These are phyloP conservation scores for Drosophila ercepeae DNA, from an alignment of 1,140 invertebrate genomes.

Conservation along the genomic window DNA sequence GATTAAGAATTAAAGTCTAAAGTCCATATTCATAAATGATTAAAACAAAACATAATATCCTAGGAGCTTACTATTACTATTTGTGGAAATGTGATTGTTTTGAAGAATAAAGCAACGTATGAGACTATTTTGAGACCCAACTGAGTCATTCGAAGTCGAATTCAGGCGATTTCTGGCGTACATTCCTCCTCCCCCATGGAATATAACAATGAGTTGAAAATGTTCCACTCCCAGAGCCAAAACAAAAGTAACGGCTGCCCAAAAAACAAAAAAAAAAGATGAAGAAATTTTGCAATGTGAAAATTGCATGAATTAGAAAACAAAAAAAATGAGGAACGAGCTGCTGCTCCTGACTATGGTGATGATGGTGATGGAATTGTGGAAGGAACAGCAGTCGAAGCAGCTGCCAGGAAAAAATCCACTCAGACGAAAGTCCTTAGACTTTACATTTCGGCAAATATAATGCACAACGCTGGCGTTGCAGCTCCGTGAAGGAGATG, in stretches of 20 bases:
- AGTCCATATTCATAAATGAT: not conserved
- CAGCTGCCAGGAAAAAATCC: slow-evolving; percentile 66
- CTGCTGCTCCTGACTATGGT: slow-evolving; percentile 4
- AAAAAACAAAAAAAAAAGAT: slow-evolving; percentile 23
- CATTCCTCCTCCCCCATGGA: slow-evolving; percentile 3
- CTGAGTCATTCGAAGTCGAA: slow-evolving; percentile 30
- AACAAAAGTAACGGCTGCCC: slow-evolving; percentile 37
- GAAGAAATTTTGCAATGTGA: slow-evolving; percentile 46
- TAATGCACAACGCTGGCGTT: slow-evolving; percentile 57
- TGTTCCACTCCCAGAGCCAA: slow-evolving; percentile 15
- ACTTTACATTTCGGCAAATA: slow-evolving; percentile 80
- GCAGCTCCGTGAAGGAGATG: slow-evolving; percentile 2
- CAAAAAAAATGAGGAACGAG: slow-evolving; percentile 8
- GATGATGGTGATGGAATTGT: slow-evolving; percentile 29
- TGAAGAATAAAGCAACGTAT: slow-evolving; percentile 8
- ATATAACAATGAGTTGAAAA: slow-evolving; percentile 31
- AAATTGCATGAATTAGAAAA: slow-evolving; percentile 77
- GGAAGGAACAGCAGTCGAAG: slow-evolving; percentile 11
- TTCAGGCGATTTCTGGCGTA: slow-evolving; percentile 10
- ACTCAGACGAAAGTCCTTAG: slow-evolving; percentile 83
- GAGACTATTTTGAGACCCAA: slow-evolving; percentile 29
- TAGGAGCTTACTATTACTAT: not conserved
- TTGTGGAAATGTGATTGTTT: not conserved
- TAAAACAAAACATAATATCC: not conserved
- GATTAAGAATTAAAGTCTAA: too few relatives aligned